phyloP scores from a whole-genome alignment of 2,113 vertebrate genomes.

The Platichthys stellatus region DNA sequence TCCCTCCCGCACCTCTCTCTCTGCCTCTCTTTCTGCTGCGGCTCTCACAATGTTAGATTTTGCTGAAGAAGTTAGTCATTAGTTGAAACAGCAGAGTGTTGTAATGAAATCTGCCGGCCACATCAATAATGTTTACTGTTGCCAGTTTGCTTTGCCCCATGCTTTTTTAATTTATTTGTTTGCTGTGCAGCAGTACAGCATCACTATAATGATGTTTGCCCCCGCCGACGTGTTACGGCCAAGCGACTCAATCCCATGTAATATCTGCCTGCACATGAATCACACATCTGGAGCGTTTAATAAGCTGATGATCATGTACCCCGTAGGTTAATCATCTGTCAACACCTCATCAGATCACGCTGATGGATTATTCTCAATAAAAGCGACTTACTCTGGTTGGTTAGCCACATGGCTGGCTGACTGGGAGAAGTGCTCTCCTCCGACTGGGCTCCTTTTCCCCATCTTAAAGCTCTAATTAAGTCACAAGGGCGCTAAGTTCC shows the following conservation, averaged over 20 bases:
- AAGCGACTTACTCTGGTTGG: constrained; percentile 39
- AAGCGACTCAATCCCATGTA: constrained; percentile 31
- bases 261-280: constrained; percentile 57
- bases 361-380: constrained; percentile 76
- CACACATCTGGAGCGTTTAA: constrained; percentile 73
- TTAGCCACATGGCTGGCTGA: constrained; percentile 40
- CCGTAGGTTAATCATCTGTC: constrained; percentile 71
- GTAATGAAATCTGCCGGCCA: constrained; percentile 78
- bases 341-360: constrained; percentile 62
- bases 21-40: constrained; percentile 26
- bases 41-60: constrained; percentile 70
- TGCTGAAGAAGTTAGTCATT: constrained; percentile 82
- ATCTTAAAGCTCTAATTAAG: constrained; percentile 72
- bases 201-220: constrained; percentile 75
- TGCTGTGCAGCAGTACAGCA: constrained; percentile 56
- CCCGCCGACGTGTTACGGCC: constrained; percentile 25
- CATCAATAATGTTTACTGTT: constrained; percentile 80
- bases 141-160: constrained; percentile 76
- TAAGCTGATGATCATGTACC: constrained; percentile 69
- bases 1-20: constrained; percentile 28
- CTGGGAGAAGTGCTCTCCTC: constrained; percentile 43
- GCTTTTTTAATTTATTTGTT: constrained; percentile 69
- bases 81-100: constrained; percentile 76
- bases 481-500: constrained; percentile 62
- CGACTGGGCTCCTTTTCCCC: constrained; percentile 45